A percentile compares a stretch with the other conserved stretches of the same genome.
These are phyloP conservation scores for Sesia bembeciformis DNA, from an alignment of 2,888 invertebrate species.

Conservation along the genomic window DNA sequence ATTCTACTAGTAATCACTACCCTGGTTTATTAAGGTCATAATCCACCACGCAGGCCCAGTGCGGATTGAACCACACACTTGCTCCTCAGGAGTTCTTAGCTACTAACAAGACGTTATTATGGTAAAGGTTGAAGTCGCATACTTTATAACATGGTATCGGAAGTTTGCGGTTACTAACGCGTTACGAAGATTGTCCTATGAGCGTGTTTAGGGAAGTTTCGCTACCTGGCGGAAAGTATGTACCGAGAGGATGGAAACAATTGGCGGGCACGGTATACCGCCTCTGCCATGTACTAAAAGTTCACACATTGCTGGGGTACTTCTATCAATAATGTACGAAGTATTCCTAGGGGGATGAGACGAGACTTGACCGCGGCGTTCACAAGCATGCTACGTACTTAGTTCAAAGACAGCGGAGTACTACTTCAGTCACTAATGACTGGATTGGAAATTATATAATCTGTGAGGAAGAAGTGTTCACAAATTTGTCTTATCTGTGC, in stretches of 20 bases:
- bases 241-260: slow-evolving; percentile 1
- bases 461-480: neutral
- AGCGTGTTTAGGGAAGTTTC: slow-evolving; percentile 24
- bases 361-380: neutral
- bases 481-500: too few species aligned
- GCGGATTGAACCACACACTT: too few species aligned
- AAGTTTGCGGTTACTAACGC: neutral
- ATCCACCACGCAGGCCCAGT: too few species aligned
- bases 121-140: too few species aligned
- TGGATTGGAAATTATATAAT: neutral
- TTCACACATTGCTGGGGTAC: neutral
- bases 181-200: slow-evolving; percentile 6
- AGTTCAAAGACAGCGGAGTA: neutral
- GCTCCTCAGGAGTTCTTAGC: too few species aligned
- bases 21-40: too few species aligned
- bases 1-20: too few species aligned
- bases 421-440: neutral
- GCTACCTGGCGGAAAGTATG: slow-evolving; percentile 33
- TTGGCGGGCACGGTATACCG: slow-evolving; percentile 9
- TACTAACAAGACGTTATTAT: too few species aligned
- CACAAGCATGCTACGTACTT: neutral
- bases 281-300: neutral
- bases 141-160: neutral
- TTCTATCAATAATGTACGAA: neutral
- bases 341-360: neutral